Percentiles rank a stretch among this genome's conserved stretches.
Evolutionary conservation across 1,140 invertebrate species (phyloP).

Genomic region (Metaphire vulgaris): DNA sequence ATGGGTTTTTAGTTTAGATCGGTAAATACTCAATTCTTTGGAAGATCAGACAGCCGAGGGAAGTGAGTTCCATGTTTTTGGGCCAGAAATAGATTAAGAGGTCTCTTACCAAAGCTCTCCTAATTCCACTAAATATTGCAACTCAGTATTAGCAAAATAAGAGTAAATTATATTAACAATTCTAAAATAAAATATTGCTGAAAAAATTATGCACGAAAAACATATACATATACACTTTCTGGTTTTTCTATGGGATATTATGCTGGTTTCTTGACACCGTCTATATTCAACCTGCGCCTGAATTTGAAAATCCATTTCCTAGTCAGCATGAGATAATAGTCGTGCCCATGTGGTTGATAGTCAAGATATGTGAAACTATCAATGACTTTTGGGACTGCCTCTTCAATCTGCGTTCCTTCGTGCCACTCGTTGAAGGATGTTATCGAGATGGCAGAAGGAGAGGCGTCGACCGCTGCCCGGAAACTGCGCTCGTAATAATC

Average conservation of each 20-base stretch:
- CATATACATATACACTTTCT: neutral
- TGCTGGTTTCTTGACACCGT: neutral
- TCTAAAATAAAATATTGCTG: no score
- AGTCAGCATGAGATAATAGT: constrained; percentile 48
- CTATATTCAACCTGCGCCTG: neutral
- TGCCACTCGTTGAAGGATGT: constrained; percentile 59
- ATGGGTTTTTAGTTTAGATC: no score
- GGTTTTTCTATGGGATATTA: neutral
- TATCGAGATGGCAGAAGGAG: constrained; percentile 49
- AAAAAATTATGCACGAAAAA: no score
- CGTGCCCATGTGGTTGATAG: constrained; percentile 40
- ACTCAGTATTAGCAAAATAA: no score
- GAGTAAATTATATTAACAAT: no score
- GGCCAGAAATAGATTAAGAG: no score
- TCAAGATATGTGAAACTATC: constrained; percentile 42
- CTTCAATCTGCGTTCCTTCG: constrained; percentile 57
- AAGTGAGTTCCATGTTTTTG: no score
- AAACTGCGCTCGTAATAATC: constrained; percentile 52
- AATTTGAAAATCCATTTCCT: constrained; percentile 29
- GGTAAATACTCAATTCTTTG: no score
- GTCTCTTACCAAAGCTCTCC: no score
- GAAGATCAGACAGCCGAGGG: no score
- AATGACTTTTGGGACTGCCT: constrained; percentile 46
- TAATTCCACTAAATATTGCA: no score
- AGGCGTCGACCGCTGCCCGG: constrained; percentile 42